phyloP scores from a whole-genome alignment of 2,888 invertebrate species.

The Brachynemurus nebulosus region DNA sequence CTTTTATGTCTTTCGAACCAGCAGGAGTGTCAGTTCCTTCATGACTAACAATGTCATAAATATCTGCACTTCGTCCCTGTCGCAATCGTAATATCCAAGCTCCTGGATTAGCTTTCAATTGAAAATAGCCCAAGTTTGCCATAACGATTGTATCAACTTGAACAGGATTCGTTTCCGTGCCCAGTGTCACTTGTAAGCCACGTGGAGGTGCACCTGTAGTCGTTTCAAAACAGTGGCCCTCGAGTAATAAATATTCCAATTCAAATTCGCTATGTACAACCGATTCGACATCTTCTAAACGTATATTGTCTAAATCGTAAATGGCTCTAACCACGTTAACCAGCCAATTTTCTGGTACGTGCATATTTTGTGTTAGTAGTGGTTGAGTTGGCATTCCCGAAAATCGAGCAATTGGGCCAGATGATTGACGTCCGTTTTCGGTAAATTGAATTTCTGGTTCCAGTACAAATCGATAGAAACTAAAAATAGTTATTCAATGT shows the following conservation, averaged over 20 bases:
- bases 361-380: slow-evolving; percentile 75
- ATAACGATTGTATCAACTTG: slow-evolving; percentile 97
- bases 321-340: slow-evolving; percentile 86
- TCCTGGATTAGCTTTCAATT: slow-evolving; percentile 94
- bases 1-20: slow-evolving; percentile 57
- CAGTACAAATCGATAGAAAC: slow-evolving; percentile 90
- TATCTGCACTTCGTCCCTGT: slow-evolving; percentile 86
- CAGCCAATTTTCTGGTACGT: slow-evolving; percentile 92
- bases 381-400: slow-evolving; percentile 82
- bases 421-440: slow-evolving; percentile 47
- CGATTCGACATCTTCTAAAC: slow-evolving; percentile 81
- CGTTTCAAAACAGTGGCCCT: slow-evolving; percentile 94
- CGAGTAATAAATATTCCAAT: slow-evolving; percentile 83
- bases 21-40: slow-evolving; percentile 61
- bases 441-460: slow-evolving; percentile 79
- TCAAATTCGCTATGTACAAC: slow-evolving; percentile 89
- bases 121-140: slow-evolving; percentile 99
- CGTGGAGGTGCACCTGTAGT: slow-evolving; percentile 84
- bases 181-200: slow-evolving; percentile 91
- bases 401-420: slow-evolving; percentile 76
- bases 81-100: slow-evolving; percentile 83
- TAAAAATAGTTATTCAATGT: too few species aligned
- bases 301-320: slow-evolving; percentile 95
- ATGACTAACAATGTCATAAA: slow-evolving; percentile 82
- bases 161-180: slow-evolving; percentile 62